Evolutionary conservation across 2,113 vertebrate species (phyloP).

Genomic region (Raja brachyura): DNA sequence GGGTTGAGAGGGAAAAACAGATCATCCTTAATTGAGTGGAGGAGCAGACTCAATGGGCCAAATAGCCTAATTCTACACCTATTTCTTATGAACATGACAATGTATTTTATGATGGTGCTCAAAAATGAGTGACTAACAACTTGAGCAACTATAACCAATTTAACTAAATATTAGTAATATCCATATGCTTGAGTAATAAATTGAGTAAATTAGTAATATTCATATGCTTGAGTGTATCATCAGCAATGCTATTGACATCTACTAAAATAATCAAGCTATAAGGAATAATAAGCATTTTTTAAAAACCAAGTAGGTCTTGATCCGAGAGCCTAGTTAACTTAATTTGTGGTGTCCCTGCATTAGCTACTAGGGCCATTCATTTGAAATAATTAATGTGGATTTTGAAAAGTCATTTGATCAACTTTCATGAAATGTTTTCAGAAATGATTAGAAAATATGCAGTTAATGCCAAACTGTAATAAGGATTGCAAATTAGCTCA

Average conservation of each 20-base stretch:
- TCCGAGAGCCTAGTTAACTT: background rate
- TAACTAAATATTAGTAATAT: background rate
- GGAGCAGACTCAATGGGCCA: too few species aligned
- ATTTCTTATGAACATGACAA: too few species aligned
- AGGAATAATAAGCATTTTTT: background rate
- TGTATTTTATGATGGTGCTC: background rate
- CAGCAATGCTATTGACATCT: background rate
- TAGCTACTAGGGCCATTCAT: background rate
- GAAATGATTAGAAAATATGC: background rate
- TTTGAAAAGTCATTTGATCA: background rate
- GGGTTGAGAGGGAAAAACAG: too few species aligned
- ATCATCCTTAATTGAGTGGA: too few species aligned
- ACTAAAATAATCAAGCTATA: background rate
- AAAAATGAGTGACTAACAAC: background rate
- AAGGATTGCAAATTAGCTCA: background rate
- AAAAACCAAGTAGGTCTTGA: background rate
- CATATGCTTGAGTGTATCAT: background rate
- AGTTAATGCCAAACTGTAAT: conserved; percentile 2
- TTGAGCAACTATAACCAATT: background rate
- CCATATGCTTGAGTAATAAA: background rate
- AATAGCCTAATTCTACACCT: too few species aligned
- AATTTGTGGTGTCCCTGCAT: background rate
- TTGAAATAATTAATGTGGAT: background rate
- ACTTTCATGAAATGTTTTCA: background rate
- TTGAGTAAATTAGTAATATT: too few species aligned